Base-by-base conservation (phyloP, 2,113 vertebrate genomes). In the Irena cyanogastra region DNA sequence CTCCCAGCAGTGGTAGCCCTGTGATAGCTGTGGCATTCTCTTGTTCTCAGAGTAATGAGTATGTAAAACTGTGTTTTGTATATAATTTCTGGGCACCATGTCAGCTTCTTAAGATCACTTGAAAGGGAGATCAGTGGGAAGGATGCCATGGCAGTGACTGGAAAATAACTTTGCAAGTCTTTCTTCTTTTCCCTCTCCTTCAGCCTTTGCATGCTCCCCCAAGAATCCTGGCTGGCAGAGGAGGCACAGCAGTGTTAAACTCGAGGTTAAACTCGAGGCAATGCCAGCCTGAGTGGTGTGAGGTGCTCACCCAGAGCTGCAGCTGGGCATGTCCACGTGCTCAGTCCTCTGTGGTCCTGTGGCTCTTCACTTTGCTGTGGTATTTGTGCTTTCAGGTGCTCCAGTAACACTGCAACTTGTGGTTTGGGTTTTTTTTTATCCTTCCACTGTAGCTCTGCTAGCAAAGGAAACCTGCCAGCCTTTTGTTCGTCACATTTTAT, bases 391-490 rank as follows among this genome's bases (percentile, higher is more conserved):
- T 85, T 85, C 74, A 78, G 75, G 53, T 93, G 83, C 60, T 96
- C 57, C 87, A 52, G 60, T 94, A 94, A 71, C 20, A 13, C 41
- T 92, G 68, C 41, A 47, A 35, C 64, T 95, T 78, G 19, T 27
- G 10, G 6, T 37, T 69, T 28, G 16, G 8, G 0, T 1, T 20
- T 70, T 42, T 70, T 45, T 37, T 14, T 3, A 3, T 18, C 6
- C 17, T 76, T 56, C 30, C 19, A 14, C 65, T 87, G 33, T 76
- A 94, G 52, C 60, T 96, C 70, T 83, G 41, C 95, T 95, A 97
- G 70, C 30, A 76, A 93, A 95, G 90, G 80, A 94, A 95, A 93
- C 88, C 82, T 66, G 91, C 35, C 59, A 42, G 57, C 33, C 83
- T 70, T 96, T 97, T 89, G 90, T 87, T 85, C 65, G 75, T 83